Base-by-base conservation (phyloP, 2,797 vertebrate species). In the Falco naumanni region DNA sequence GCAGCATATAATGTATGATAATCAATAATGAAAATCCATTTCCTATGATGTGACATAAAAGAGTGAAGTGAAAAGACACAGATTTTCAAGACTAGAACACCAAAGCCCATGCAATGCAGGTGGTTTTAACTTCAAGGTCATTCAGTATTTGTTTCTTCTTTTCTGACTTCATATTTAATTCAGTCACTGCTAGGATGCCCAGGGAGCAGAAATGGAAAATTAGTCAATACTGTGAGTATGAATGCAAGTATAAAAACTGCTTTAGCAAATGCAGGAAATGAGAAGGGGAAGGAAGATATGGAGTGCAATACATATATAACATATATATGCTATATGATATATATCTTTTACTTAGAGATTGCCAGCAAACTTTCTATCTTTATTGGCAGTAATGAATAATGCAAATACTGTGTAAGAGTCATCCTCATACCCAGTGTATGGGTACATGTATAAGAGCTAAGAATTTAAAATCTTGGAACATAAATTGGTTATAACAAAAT, bases 51-150 rank as follows among this genome's bases (percentile, higher is more conserved):
- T 89, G 94, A 96, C 75, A 97, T 86, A 93, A 96, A 97, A 81
- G 69, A 96, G 17, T 86, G 64, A 89, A 95, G 53, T 78, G 80
- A 93, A 95, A 95, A 93, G 29, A 76, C 57, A 33, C 24, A 78
- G 48, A 69, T 92, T 94, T 97, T 96, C 96, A 97, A 91, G 96
- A 97, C 96, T 96, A 95, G 95, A 98, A 96, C 96, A 97, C 95
- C 97, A 98, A 98, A 98, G 96, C 94, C 97, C 97, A 96, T 97
- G 97, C 97, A 97, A 96, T 97, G 93, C 95, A 97, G 96, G 96
- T 98, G 90, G 64, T 98, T 98, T 98, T 97, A 93, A 96, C 97
- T 98, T 98, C 98, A 98, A 98, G 98, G 98, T 98, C 97, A 95
- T 97, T 96, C 81, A 79, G 95, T n/a, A 83, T 48, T 87, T 94